Conservation (phyloP, 2,797 vertebrate genomes). For the Chiropotes sagulatus region DNA sequence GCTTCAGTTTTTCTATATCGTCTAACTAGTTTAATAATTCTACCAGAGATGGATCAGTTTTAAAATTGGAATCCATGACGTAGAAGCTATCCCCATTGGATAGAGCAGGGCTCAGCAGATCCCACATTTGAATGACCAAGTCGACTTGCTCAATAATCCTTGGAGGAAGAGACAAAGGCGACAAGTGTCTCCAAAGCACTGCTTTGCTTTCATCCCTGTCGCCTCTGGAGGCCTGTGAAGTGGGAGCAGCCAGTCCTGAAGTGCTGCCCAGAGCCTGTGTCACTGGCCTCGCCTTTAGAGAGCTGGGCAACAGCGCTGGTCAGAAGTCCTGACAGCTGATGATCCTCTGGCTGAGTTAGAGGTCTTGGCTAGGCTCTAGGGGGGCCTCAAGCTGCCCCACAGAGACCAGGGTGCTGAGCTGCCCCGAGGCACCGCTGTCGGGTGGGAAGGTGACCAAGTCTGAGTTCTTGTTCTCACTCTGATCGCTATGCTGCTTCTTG, state of each 20-base stretch:
- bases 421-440: slow-evolving; percentile 72
- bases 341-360: slow-evolving; percentile 84
- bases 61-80: rapidly evolving
- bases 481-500: slow-evolving; percentile 92
- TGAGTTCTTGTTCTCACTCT: slow-evolving; percentile 61
- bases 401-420: slow-evolving; percentile 67
- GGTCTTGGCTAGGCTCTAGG: slow-evolving; percentile 75
- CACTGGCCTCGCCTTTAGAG: slow-evolving; percentile 57
- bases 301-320: slow-evolving; percentile 75
- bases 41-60: neutral
- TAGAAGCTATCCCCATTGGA: neutral
- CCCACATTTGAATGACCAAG: slow-evolving; percentile 69
- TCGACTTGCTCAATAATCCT: slow-evolving; percentile 74
- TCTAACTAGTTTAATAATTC: neutral
- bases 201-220: slow-evolving; percentile 79
- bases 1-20: rapidly evolving
- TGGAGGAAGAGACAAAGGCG: slow-evolving; percentile 65
- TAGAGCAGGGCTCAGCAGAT: slow-evolving; percentile 57
- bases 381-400: slow-evolving; percentile 82
- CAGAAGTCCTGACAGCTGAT: slow-evolving; percentile 85
- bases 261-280: slow-evolving; percentile 87
- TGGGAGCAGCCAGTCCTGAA: slow-evolving; percentile 83
- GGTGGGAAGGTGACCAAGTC: slow-evolving; percentile 86
- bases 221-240: slow-evolving; percentile 89
- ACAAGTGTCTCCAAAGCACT: slow-evolving; percentile 49